A percentile compares a stretch with the other conserved stretches of the same genome.
These are phyloP conservation scores for Scaptomyza hsui DNA, from an alignment of 1,140 invertebrate genomes.

Conservation along the genomic window DNA sequence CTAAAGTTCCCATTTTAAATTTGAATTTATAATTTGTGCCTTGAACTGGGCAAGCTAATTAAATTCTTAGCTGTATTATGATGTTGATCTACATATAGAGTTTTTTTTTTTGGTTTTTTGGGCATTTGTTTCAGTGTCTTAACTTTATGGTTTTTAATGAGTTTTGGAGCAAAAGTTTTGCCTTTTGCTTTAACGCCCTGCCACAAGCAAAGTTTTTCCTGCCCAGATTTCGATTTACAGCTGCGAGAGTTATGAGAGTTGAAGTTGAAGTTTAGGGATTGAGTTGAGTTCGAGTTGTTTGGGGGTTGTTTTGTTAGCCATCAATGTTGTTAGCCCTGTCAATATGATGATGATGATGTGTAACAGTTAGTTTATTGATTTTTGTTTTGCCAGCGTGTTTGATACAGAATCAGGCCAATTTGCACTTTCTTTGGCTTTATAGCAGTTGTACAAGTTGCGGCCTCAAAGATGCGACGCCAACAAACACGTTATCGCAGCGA, in stretches of 20 bases:
- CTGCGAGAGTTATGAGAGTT: constrained; percentile 15
- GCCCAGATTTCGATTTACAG: constrained; percentile 14
- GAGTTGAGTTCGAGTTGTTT: neutral
- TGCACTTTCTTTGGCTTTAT: neutral
- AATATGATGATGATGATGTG: constrained; percentile 20
- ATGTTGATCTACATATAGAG: constrained; percentile 17
- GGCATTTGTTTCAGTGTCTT: constrained; percentile 15
- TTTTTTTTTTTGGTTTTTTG: constrained; percentile 1
- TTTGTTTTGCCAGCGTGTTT: constrained; percentile 11
- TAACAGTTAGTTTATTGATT: constrained; percentile 53
- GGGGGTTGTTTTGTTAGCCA: constrained; percentile 13
- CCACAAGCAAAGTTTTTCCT: constrained; percentile 30
- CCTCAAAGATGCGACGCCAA: constrained; percentile 64
- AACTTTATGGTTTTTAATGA: constrained; percentile 73
- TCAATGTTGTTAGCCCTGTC: constrained; percentile 6
- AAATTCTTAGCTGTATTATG: constrained; percentile 49
- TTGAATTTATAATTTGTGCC: constrained; percentile 62
- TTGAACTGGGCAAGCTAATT: constrained; percentile 47
- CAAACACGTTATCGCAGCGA: constrained; percentile 75
- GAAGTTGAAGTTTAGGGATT: constrained; percentile 4
- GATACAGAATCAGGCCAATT: constrained; percentile 33
- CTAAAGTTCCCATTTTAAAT: constrained; percentile 38
- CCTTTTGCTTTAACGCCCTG: constrained; percentile 27
- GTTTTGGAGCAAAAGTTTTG: constrained; percentile 52
- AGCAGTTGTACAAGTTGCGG: neutral